These are phyloP conservation scores for Scrobipalpa costella DNA, from an alignment of 2,888 invertebrate genomes.

Conservation along the genomic window DNA sequence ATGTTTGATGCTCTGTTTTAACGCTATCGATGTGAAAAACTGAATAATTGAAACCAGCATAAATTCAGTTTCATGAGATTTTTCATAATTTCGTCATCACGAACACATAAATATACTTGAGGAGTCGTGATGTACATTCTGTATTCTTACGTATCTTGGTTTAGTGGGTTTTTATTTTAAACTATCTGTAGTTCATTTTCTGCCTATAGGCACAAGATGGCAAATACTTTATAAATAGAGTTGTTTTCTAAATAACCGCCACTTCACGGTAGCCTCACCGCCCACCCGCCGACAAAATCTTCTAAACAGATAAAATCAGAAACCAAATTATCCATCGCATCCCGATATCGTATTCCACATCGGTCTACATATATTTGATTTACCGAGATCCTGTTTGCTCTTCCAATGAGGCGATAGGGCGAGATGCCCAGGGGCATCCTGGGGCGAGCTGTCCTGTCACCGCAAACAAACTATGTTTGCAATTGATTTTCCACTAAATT, in stretches of 20 bases:
- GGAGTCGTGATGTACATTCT: too few relatives aligned
- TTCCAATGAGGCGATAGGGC: slow-evolving; percentile 62
- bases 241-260: too few relatives aligned
- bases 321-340: slow-evolving; percentile 1
- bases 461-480: slow-evolving; percentile 71
- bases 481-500: slow-evolving; percentile 79
- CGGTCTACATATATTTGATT: slow-evolving; percentile 64
- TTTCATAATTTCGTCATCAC: too few relatives aligned
- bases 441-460: slow-evolving; percentile 48
- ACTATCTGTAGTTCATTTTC: too few relatives aligned
- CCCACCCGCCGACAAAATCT: not conserved
- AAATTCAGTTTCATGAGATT: too few relatives aligned
- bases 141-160: too few relatives aligned
- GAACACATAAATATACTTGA: too few relatives aligned
- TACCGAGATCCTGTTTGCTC: slow-evolving; percentile 62
- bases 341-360: slow-evolving; percentile 45
- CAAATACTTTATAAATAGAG: too few relatives aligned
- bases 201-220: too few relatives aligned
- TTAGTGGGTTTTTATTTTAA: too few relatives aligned
- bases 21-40: not conserved
- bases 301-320: not conserved
- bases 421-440: slow-evolving; percentile 43
- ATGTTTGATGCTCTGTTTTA: not conserved
- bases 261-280: not conserved
- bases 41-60: too few relatives aligned